Evolutionary conservation across 1,140 invertebrate genomes (phyloP).

Genomic region (Tachypleus tridentatus): DNA sequence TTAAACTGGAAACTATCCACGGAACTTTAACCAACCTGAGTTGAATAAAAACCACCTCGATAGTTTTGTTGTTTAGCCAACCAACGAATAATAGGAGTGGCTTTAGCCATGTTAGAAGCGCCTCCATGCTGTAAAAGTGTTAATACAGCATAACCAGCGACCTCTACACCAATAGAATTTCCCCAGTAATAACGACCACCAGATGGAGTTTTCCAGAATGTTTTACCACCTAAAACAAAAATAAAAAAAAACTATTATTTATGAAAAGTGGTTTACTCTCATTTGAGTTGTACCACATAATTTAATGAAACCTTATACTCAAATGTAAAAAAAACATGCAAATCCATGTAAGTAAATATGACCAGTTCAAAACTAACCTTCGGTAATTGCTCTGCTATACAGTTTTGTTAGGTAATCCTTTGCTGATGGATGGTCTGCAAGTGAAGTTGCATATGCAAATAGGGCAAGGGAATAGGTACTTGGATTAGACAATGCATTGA

Average conservation of each 20-base stretch:
- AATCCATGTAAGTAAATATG: neutral
- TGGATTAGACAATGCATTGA: conserved; percentile 37
- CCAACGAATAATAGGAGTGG: conserved; percentile 51
- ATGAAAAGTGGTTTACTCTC: too few relatives aligned
- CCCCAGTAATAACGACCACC: neutral
- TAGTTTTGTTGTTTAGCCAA: conserved; percentile 58
- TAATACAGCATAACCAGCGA: conserved; percentile 58
- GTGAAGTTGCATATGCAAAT: conserved; percentile 44
- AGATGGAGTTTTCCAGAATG: conserved; percentile 3
- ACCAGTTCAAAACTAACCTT: neutral
- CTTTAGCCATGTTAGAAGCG: conserved; percentile 39
- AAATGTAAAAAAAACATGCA: neutral
- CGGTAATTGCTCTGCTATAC: conserved; percentile 13
- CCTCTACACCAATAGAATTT: conserved; percentile 47
- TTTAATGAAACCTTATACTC: too few relatives aligned
- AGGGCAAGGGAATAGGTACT: conserved; percentile 45
- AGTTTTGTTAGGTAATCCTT: conserved; percentile 16
- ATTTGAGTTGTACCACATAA: too few relatives aligned
- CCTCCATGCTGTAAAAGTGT: conserved; percentile 45
- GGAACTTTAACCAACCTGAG: conserved; percentile 29
- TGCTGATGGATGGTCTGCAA: conserved; percentile 35
- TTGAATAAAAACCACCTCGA: conserved; percentile 60
- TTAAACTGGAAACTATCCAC: too few relatives aligned
- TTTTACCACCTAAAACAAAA: conserved; percentile 4
- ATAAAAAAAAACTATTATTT: neutral